A percentile compares a stretch with the other conserved stretches of the same genome.
Evolutionary conservation across 2,113 vertebrate genomes (phyloP).

Genomic region (Nanorana parkeri): DNA sequence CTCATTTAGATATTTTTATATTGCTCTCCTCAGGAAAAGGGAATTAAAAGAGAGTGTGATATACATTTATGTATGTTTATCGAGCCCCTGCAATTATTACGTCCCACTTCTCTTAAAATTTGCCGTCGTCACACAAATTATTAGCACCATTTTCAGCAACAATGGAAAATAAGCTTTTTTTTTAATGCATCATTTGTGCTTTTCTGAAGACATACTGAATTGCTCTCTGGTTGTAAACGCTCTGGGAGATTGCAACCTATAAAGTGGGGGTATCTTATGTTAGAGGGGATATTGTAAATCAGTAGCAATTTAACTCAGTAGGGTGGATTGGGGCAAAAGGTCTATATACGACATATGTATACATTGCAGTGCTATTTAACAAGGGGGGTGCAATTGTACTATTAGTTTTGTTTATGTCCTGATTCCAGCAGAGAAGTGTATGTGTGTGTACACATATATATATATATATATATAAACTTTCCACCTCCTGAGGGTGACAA

Average conservation of each 20-base stretch:
- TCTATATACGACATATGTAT: not conserved
- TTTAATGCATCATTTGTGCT: constrained; percentile 1
- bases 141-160: constrained; percentile 26
- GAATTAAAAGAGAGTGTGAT: constrained; percentile 61
- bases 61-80: constrained; percentile 69
- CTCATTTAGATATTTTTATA: constrained; percentile 64
- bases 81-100: constrained; percentile 47
- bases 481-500: no score
- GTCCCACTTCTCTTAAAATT: constrained; percentile 37
- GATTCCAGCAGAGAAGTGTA: no score
- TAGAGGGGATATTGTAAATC: constrained; percentile 25
- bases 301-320: constrained; percentile 59
- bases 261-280: not conserved
- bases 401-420: no score
- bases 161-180: constrained; percentile 30
- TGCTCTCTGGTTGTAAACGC: constrained; percentile 38
- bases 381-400: no score
- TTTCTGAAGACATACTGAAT: constrained; percentile 10
- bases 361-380: no score
- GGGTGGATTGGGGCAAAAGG: constrained; percentile 53
- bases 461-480: no score
- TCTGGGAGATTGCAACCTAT: constrained; percentile 10
- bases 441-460: no score
- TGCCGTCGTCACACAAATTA: constrained; percentile 24
- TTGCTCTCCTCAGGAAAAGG: constrained; percentile 62